Conservation (phyloP, 1,140 invertebrate species). For the Latrodectus geometricus region DNA sequence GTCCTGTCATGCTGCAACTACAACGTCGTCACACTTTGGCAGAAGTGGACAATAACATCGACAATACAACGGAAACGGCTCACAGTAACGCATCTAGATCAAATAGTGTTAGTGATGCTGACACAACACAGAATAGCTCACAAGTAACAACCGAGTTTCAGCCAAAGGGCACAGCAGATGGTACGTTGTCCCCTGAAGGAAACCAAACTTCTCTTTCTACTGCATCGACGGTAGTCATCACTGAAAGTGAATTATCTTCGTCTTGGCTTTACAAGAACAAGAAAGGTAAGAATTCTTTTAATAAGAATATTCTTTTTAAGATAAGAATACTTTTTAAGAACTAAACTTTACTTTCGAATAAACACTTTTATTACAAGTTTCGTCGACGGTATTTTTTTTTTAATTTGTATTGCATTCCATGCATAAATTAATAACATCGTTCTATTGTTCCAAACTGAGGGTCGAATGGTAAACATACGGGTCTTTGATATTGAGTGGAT, state of each 20-base stretch:
- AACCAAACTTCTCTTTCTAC: neutral
- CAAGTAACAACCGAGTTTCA: no score
- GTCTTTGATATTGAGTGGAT: no score
- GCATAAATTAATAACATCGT: no score
- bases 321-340: neutral
- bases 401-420: no score
- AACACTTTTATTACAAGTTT: no score
- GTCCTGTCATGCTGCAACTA: neutral
- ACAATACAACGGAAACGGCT: no score
- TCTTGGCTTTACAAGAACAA: constrained; percentile 32
- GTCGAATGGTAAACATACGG: no score
- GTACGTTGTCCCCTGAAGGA: neutral
- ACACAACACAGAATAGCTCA: neutral
- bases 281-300: constrained; percentile 1
- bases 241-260: constrained; percentile 35
- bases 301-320: neutral
- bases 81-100: neutral
- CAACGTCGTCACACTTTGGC: constrained; percentile 19
- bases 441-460: no score
- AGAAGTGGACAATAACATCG: neutral
- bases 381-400: no score
- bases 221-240: constrained; percentile 24
- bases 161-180: neutral
- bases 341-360: no score
- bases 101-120: constrained; percentile 1